Evolutionary conservation across 1,140 invertebrate species (phyloP).

Genomic region (Vanessa atalanta): DNA sequence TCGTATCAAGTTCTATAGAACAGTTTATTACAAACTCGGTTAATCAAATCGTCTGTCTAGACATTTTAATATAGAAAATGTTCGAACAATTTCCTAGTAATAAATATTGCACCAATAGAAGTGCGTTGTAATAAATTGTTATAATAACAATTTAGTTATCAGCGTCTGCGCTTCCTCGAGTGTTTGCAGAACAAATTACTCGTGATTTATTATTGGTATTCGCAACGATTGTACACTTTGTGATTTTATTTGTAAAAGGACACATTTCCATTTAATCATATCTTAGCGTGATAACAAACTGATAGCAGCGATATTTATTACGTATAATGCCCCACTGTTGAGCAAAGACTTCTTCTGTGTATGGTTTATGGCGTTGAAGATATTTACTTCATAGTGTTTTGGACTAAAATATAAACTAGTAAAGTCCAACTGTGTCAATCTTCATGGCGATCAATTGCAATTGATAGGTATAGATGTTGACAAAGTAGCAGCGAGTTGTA

Average conservation of each 20-base stretch:
- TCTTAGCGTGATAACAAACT: too few relatives aligned
- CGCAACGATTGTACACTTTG: neutral
- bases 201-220: conserved; percentile 2
- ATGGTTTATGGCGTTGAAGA: neutral
- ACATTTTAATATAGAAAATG: neutral
- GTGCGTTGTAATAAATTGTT: conserved; percentile 13
- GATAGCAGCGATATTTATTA: too few relatives aligned
- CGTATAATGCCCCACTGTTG: too few relatives aligned
- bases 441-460: too few relatives aligned
- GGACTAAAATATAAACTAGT: too few relatives aligned
- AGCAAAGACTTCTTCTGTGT: too few relatives aligned
- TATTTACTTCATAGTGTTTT: neutral
- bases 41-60: neutral
- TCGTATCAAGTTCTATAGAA: too few relatives aligned
- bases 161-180: conserved; percentile 3
- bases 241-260: neutral
- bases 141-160: conserved; percentile 19
- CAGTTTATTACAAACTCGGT: too few relatives aligned
- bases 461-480: too few relatives aligned
- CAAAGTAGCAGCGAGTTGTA: too few relatives aligned
- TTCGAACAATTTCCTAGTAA: neutral
- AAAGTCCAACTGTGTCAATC: too few relatives aligned
- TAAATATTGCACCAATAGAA: neutral
- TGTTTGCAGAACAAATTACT: neutral
- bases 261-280: neutral